A percentile compares a stretch with the other conserved stretches of the same genome.
Conservation (phyloP, 2,113 vertebrate species). For the Cercopithecus mona region DNA sequence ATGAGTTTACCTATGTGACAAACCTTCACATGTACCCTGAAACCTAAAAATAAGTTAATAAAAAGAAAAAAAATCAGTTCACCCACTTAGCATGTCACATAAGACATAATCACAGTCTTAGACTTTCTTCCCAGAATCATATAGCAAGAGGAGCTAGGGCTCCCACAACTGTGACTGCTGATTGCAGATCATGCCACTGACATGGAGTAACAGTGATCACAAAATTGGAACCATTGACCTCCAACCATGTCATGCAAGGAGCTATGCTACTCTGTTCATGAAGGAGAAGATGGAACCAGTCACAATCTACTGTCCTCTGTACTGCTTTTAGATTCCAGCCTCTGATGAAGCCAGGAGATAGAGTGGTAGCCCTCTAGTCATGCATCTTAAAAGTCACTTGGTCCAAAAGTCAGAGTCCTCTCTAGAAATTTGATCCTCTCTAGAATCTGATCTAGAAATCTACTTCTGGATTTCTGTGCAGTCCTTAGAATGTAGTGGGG, state of each 20-base stretch:
- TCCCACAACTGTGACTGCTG: fast-evolving
- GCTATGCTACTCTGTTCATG: fast-evolving
- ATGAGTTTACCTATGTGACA: too few species aligned
- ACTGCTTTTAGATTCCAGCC: neutral
- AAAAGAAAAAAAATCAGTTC: neutral
- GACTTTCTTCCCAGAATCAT: neutral
- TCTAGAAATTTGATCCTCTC: neutral
- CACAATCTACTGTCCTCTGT: neutral
- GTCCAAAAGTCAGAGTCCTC: neutral
- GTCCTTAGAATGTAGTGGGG: neutral
- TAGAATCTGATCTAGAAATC: too few species aligned
- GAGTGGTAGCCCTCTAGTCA: neutral
- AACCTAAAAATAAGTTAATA: too few species aligned
- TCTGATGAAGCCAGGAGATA: neutral
- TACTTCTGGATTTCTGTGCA: neutral
- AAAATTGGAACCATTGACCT: neutral
- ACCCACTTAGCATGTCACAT: neutral
- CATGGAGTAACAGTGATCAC: neutral
- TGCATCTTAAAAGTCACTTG: neutral
- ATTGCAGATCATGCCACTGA: neutral
- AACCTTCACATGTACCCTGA: too few species aligned
- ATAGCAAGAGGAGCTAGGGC: neutral
- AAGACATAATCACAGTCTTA: neutral
- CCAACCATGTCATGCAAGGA: neutral
- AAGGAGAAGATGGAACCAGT: neutral